Evolutionary conservation across 2,113 vertebrate species (phyloP).

Genomic region (Apistogramma diplotaenia): DNA sequence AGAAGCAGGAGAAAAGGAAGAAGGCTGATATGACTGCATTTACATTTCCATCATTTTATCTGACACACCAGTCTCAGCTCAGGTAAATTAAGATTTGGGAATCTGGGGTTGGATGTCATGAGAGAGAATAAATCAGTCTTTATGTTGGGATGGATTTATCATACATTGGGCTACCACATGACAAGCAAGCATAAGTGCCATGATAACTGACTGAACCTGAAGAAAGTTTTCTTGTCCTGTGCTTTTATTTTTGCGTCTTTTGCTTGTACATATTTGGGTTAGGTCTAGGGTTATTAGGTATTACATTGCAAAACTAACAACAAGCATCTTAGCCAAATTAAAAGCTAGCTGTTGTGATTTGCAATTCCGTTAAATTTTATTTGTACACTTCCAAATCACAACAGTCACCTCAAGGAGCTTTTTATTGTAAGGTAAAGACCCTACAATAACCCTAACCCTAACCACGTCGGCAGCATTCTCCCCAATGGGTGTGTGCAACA

Average conservation of each 20-base stretch:
- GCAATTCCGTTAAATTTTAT: no score
- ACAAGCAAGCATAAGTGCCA: conserved; percentile 89
- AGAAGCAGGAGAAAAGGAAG: conserved; percentile 69
- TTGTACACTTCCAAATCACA: no score
- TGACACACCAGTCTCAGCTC: conserved; percentile 80
- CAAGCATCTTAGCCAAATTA: background rate
- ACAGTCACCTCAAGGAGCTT: no score
- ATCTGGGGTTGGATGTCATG: conserved; percentile 74
- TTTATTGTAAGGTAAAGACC: no score
- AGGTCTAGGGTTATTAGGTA: no score
- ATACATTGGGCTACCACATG: conserved; percentile 87
- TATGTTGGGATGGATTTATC: conserved; percentile 89
- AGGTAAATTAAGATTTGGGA: conserved; percentile 91
- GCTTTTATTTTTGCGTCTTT: background rate
- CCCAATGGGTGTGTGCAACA: background rate
- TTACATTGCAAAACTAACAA: background rate
- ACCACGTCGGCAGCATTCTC: background rate
- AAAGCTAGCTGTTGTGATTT: background rate
- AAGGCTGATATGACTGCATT: conserved; percentile 91
- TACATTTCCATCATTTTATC: conserved; percentile 85
- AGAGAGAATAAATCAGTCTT: conserved; percentile 88
- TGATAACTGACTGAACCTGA: conserved; percentile 2
- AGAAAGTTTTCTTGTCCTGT: background rate
- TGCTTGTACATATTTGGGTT: background rate
- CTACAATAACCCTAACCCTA: no score